Evolutionary conservation across 2,888 invertebrate species (phyloP).

Genomic region (Nephrotoma appendiculata): DNA sequence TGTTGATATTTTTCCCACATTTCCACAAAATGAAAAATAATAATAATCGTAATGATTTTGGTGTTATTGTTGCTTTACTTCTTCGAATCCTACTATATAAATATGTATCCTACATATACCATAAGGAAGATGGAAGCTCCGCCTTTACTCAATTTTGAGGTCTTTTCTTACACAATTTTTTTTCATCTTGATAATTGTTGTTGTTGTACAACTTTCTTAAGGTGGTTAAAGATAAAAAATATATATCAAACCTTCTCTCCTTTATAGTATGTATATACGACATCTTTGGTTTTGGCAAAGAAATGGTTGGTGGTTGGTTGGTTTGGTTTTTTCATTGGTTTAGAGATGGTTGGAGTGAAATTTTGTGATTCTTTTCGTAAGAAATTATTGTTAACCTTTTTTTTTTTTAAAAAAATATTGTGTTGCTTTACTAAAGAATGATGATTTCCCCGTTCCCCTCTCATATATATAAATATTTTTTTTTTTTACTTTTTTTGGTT

Average conservation of each 20-base stretch:
- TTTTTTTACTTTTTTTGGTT: neutral
- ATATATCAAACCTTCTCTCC: neutral
- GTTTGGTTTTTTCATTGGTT: constrained; percentile 3
- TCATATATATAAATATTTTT: neutral
- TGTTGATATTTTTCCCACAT: neutral
- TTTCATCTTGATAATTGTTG: neutral
- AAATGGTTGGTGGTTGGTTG: constrained; percentile 4
- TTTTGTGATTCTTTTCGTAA: constrained; percentile 3
- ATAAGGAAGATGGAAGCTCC: neutral
- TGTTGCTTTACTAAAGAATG: neutral
- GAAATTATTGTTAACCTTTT: neutral
- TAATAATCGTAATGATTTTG: neutral
- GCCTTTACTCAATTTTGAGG: constrained; percentile 3
- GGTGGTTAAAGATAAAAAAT: constrained; percentile 1
- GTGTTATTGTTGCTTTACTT: neutral
- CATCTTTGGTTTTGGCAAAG: constrained; percentile 2
- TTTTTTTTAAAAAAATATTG: neutral
- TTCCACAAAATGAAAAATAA: neutral
- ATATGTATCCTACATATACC: neutral
- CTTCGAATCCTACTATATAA: neutral
- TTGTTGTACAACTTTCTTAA: constrained; percentile 1
- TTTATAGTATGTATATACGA: neutral
- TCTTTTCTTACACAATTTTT: neutral
- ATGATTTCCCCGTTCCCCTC: neutral
- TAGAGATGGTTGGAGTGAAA: constrained; percentile 4